These are phyloP conservation scores for Aldabrachelys gigantea DNA, from an alignment of 2,113 vertebrate species.

Conservation along the genomic window DNA sequence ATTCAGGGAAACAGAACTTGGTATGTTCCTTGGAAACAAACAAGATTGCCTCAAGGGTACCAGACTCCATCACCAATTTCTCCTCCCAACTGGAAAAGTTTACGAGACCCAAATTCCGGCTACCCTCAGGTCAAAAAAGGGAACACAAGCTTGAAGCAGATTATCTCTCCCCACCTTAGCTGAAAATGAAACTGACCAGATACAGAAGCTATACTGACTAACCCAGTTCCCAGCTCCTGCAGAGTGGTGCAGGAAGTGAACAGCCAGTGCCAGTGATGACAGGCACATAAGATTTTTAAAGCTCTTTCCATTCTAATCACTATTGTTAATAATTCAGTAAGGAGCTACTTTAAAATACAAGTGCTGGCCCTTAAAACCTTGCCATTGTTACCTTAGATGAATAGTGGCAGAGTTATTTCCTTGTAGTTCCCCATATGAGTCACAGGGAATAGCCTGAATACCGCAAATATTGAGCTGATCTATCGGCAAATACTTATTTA, in stretches of 20 bases:
- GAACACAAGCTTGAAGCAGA: background rate
- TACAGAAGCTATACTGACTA: background rate
- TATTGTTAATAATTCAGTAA: background rate
- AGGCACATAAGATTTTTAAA: background rate
- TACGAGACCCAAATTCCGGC: background rate
- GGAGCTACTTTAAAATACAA: background rate
- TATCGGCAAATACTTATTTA: background rate
- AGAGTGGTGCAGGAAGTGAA: background rate
- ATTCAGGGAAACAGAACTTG: background rate
- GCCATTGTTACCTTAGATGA: background rate
- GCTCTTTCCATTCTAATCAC: background rate
- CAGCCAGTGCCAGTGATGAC: background rate
- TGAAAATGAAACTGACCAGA: background rate
- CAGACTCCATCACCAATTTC: background rate
- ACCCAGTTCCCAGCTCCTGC: background rate
- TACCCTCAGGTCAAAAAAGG: background rate
- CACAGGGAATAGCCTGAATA: background rate
- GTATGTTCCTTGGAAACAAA: background rate
- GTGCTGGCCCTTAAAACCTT: background rate
- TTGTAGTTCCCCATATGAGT: background rate
- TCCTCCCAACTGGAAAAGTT: background rate
- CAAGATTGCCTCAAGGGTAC: background rate
- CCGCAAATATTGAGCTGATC: background rate
- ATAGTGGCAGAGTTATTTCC: background rate
- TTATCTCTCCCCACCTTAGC: background rate